Percentiles rank a stretch among this genome's conserved stretches.
These are phyloP conservation scores for Drosophila rufa DNA, from an alignment of 1,140 invertebrate species.

Conservation along the genomic window DNA sequence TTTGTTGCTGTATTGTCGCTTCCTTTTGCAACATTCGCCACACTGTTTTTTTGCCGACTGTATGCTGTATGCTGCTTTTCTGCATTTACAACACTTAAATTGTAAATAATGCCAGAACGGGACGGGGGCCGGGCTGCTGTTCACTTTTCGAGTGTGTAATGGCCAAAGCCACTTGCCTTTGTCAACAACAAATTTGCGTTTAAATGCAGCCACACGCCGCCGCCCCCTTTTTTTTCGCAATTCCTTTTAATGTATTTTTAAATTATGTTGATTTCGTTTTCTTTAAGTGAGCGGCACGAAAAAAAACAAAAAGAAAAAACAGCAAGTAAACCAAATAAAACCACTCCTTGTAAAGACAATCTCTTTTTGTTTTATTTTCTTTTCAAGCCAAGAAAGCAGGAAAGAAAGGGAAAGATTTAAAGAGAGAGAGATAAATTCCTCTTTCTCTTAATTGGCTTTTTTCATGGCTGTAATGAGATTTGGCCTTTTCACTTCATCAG, in stretches of 20 bases:
- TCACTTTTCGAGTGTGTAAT: constrained; percentile 65
- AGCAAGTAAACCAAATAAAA: constrained; percentile 8
- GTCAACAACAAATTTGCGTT: constrained; percentile 82
- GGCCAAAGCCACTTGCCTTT: constrained; percentile 81
- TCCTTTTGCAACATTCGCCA: constrained; percentile 72
- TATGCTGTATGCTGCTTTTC: constrained; percentile 46
- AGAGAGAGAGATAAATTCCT: constrained; percentile 10
- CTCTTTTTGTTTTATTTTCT: neutral
- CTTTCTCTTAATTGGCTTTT: constrained; percentile 15
- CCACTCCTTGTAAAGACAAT: constrained; percentile 13
- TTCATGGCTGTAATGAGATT: constrained; percentile 17
- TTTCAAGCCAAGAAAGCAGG: neutral
- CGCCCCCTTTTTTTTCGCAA: constrained; percentile 19
- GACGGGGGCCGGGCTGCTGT: constrained; percentile 6
- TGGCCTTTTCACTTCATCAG: constrained; percentile 7
- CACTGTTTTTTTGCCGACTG: constrained; percentile 29
- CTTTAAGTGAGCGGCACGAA: constrained; percentile 27
- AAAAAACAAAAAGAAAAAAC: neutral
- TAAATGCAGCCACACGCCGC: constrained; percentile 60
- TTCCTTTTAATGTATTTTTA: constrained; percentile 78
- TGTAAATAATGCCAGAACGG: constrained; percentile 72
- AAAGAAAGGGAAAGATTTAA: neutral
- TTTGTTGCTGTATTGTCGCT: constrained; percentile 25
- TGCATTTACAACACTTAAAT: constrained; percentile 82
- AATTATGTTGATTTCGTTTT: constrained; percentile 74